These are phyloP conservation scores for Acanthoscelides obtectus DNA, from an alignment of 2,888 invertebrate species.

Conservation along the genomic window DNA sequence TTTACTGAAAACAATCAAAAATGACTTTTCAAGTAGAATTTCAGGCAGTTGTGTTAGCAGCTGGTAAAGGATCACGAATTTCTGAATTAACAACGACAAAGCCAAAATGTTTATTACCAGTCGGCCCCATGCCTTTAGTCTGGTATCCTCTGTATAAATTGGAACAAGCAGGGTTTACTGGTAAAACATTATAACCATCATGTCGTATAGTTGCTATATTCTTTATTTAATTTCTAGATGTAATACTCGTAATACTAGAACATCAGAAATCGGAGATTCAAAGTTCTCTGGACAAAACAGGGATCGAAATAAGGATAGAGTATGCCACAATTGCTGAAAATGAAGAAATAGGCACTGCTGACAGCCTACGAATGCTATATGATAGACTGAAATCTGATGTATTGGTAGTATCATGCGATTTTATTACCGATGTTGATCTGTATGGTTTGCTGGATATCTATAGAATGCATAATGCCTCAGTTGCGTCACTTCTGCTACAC, in stretches of 20 bases:
- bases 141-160: slow-evolving; percentile 88
- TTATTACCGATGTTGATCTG: slow-evolving; percentile 80
- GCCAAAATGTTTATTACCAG: slow-evolving; percentile 87
- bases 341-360: slow-evolving; percentile 89
- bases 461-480: slow-evolving; percentile 77
- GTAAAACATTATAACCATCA: slow-evolving; percentile 46
- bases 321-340: slow-evolving; percentile 68
- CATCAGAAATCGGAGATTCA: slow-evolving; percentile 71
- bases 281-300: slow-evolving; percentile 65
- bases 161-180: slow-evolving; percentile 80
- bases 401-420: slow-evolving; percentile 84
- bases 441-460: slow-evolving; percentile 78
- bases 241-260: slow-evolving; percentile 76
- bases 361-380: slow-evolving; percentile 77
- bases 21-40: slow-evolving; percentile 58
- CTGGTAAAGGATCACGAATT: slow-evolving; percentile 89
- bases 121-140: slow-evolving; percentile 86
- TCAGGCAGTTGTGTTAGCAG: slow-evolving; percentile 90
- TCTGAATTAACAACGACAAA: slow-evolving; percentile 77
- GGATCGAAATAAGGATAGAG: slow-evolving; percentile 73
- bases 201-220: not conserved
- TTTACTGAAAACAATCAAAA: not conserved
- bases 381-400: slow-evolving; percentile 79
- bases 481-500: slow-evolving; percentile 75
- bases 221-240: slow-evolving; percentile 54